Conservation (phyloP, 2,797 vertebrate genomes). For the Halcyon chelicuti region DNA sequence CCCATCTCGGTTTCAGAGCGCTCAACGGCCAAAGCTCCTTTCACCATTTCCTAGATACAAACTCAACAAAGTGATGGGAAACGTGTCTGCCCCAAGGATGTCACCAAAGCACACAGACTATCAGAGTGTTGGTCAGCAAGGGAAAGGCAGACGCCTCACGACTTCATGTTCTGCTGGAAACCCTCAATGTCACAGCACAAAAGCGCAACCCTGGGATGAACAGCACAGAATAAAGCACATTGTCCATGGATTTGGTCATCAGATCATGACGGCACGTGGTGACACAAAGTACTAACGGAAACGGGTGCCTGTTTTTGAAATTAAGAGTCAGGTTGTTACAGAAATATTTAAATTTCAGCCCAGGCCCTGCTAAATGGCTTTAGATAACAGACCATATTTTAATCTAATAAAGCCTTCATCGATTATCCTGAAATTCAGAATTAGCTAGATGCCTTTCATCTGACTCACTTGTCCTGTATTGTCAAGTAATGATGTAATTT, state of each 20-base stretch:
- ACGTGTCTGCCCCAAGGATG: neutral
- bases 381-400: slow-evolving; percentile 67
- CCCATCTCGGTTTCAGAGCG: neutral
- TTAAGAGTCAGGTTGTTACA: slow-evolving; percentile 18
- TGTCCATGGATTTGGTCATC: neutral
- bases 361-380: slow-evolving; percentile 37
- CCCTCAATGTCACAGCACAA: neutral
- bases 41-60: neutral
- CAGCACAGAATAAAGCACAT: neutral
- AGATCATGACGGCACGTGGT: neutral
- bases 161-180: neutral
- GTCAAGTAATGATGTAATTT: slow-evolving; percentile 67
- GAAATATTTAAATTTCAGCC: slow-evolving; percentile 30
- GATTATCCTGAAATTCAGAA: slow-evolving; percentile 54
- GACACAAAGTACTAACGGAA: slow-evolving; percentile 24
- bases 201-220: neutral
- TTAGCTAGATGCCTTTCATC: slow-evolving; percentile 44
- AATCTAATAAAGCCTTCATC: slow-evolving; percentile 37
- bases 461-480: slow-evolving; percentile 42
- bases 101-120: neutral
- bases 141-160: neutral
- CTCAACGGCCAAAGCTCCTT: neutral
- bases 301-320: neutral
- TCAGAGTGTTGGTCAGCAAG: neutral
- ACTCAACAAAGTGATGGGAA: neutral